Evolutionary conservation across 2,797 vertebrate species (phyloP), one percentile per base, ranked within the genome.

Genomic region (Phoxinus dragarum): DNA sequence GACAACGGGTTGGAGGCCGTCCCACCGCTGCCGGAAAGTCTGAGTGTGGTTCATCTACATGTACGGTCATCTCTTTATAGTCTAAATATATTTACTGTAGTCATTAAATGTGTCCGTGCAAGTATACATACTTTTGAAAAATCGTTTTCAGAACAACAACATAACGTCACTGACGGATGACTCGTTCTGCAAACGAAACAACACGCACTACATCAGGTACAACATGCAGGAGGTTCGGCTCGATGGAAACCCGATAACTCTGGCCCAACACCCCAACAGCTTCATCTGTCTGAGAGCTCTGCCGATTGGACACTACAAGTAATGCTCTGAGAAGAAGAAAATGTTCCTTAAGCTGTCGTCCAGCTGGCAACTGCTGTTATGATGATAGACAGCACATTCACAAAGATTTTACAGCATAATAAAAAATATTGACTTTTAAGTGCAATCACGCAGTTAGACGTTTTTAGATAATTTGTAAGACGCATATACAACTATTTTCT

Each of bases 181-280:
- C 82, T 98, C 98, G 0, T 99, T 99, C 95, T 99, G 97, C 95
- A 98, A 96, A 93, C 95, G 96, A 7, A 97, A 97, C 84, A 93
- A 92, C 88, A 97, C 95, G 4, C 90, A 94, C 77, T 98, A 98
- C 87, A 96, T 99, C 90, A 94, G 97, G 72, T 82, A 91, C 8
- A 93, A 91, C n/a, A 92, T 98, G 94, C 93, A 96, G 12, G 94
- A 98, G 89, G 96, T 98, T 80, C 93, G 97, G 82, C 93, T 99
- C 93, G 97, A 99, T 42, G 97, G 97, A 83, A 99, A 99, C 12
- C 97, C 97, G 0, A 76, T 98, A 4, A 74, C 92, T 78, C 89
- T 98, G 92, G 96, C 94, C 67, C 94, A 96, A 87, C 93, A 98
- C 19, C 97, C 97, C 0, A 95, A 98, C 82, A 97, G 97, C 90